Conservation (phyloP, 2,888 invertebrate genomes). For the Melipona beecheii region DNA sequence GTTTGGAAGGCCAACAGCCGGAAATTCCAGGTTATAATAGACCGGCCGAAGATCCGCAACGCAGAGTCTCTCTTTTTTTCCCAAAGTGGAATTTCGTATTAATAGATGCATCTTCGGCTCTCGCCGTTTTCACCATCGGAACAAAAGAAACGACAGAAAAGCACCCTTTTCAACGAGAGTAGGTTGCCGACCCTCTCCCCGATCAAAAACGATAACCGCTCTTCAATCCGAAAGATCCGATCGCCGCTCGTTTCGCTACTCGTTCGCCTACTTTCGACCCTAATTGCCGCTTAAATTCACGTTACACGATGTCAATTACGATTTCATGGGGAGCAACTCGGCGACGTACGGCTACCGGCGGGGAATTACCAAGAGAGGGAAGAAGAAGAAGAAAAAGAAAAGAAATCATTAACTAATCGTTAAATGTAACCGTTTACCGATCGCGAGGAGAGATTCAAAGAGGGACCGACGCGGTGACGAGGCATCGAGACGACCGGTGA, state of each 20-base stretch:
- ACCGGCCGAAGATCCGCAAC: too few species aligned
- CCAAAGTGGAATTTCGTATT: too few species aligned
- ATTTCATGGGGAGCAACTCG: conserved; percentile 42
- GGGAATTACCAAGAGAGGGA: not conserved
- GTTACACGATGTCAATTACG: conserved; percentile 56
- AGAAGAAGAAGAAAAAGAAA: not conserved
- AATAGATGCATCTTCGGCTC: too few species aligned
- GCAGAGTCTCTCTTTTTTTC: too few species aligned
- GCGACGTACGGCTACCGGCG: not conserved
- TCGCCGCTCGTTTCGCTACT: not conserved
- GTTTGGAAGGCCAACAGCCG: too few species aligned
- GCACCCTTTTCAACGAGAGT: too few species aligned
- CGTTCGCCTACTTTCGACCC: not conserved
- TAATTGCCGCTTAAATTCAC: conserved; percentile 56
- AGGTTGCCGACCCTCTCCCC: too few species aligned
- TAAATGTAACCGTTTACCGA: conserved; percentile 68
- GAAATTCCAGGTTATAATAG: too few species aligned
- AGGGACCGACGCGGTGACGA: conserved; percentile 54
- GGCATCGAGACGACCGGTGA: conserved; percentile 66
- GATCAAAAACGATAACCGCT: too few species aligned
- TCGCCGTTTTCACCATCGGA: too few species aligned
- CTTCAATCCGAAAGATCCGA: not conserved
- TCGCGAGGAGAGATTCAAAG: conserved; percentile 46
- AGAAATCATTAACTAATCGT: conserved; percentile 72
- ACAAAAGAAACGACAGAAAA: too few species aligned